Percentiles rank a stretch among this genome's conserved stretches.
These are phyloP conservation scores for Listronotus oregonensis DNA, from an alignment of 1,140 invertebrate species.

Conservation along the genomic window DNA sequence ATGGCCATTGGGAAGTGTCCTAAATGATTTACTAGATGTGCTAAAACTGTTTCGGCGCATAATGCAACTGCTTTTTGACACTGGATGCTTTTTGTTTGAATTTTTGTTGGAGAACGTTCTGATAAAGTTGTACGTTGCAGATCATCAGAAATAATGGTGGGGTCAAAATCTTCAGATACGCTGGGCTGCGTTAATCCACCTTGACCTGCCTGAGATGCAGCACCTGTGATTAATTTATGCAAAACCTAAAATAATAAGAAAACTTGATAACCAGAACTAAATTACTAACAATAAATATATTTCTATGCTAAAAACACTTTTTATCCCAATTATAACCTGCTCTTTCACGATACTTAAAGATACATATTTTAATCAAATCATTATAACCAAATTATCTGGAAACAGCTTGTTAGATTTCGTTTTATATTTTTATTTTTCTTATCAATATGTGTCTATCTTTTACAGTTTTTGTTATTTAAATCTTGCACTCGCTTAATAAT, in stretches of 20 bases:
- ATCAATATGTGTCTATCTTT: too few species aligned
- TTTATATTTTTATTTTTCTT: too few species aligned
- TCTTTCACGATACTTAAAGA: too few species aligned
- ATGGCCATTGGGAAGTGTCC: slow-evolving; percentile 90
- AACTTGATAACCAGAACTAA: too few species aligned
- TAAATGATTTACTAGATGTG: slow-evolving; percentile 84
- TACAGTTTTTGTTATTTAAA: too few species aligned
- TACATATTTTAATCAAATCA: too few species aligned
- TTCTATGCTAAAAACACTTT: too few species aligned
- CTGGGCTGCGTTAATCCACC: slow-evolving; percentile 51
- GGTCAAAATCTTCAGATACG: slow-evolving; percentile 69
- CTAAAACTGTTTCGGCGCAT: slow-evolving; percentile 73
- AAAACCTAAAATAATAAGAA: slow-evolving; percentile 53
- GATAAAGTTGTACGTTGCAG: slow-evolving; percentile 52
- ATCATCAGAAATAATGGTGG: slow-evolving; percentile 72
- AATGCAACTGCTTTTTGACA: slow-evolving; percentile 64
- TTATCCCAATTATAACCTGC: too few species aligned
- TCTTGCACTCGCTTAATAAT: too few species aligned
- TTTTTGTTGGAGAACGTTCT: slow-evolving; percentile 22
- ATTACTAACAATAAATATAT: too few species aligned
- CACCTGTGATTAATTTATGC: slow-evolving; percentile 57
- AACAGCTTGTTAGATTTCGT: too few species aligned
- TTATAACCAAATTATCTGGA: too few species aligned
- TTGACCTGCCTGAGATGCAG: slow-evolving; percentile 49
- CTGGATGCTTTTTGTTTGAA: slow-evolving; percentile 53